phyloP scores from a whole-genome alignment of 2,888 invertebrate genomes.

The Macropis europaea region DNA sequence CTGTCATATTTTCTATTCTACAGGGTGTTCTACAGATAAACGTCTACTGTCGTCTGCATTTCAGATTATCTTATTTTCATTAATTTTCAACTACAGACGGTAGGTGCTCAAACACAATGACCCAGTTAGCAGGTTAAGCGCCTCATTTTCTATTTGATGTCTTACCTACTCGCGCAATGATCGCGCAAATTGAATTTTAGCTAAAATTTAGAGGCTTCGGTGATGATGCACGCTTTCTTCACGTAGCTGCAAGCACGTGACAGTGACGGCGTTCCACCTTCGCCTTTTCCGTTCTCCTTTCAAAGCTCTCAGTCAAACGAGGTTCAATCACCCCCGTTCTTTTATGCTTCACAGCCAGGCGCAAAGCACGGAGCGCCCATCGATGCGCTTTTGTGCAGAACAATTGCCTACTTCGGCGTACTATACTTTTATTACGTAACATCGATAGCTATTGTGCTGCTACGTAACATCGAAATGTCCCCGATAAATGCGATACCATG shows the following conservation, averaged over 20 bases:
- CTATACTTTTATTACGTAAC: conserved; percentile 40
- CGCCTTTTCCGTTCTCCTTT: conserved; percentile 26
- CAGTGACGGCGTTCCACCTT: conserved; percentile 6
- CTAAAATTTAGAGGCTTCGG: conserved; percentile 40
- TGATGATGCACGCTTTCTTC: not conserved
- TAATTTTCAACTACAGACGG: too few relatives aligned
- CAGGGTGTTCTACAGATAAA: too few relatives aligned
- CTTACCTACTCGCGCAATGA: not conserved
- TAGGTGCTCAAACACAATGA: too few relatives aligned
- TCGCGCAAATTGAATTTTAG: conserved; percentile 46
- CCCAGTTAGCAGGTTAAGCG: too few relatives aligned
- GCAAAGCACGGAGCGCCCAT: conserved; percentile 3
- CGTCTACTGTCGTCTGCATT: too few relatives aligned
- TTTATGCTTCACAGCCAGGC: conserved; percentile 28
- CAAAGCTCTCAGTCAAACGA: conserved; percentile 33
- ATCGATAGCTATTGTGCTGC: conserved; percentile 6
- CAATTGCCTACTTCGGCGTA: conserved; percentile 42
- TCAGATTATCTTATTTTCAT: too few relatives aligned
- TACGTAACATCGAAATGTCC: conserved; percentile 9
- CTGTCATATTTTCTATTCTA: too few relatives aligned
- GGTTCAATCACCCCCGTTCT: conserved; percentile 35
- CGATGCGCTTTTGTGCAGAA: conserved; percentile 40
- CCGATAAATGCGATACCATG: not conserved
- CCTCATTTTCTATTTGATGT: not conserved
- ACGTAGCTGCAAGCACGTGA: not conserved